Evolutionary conservation across 2,888 invertebrate species (phyloP), one percentile per base, ranked within the genome.

Genomic region (Deilephila elpenor): DNA sequence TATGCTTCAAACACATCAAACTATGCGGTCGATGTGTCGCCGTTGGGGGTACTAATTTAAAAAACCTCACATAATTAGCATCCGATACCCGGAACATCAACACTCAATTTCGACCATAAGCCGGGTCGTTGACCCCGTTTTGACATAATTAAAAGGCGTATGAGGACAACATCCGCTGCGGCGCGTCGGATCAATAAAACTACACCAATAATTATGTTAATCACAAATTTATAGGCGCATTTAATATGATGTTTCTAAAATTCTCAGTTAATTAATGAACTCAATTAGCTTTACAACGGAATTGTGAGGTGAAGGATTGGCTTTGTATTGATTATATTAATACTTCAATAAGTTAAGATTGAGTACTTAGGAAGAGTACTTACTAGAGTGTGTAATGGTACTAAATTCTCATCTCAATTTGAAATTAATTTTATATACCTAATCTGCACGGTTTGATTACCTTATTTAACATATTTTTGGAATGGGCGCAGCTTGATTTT

Each of bases 191-290:
- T 29, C 70, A 71, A 73, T 67, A 72, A 64, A 73, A 70, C 71
- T 71, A 32, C 72, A 8, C 72, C 8, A 75, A 77, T 77, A 78
- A 82, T 83, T 79, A 79, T 75, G 70, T 51, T 78, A 78, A 84
- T 81, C 75, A 79, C 73, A 74, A 78, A 82, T 83, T 81, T 78
- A 82, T 78, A 79, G 79, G 77, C 79, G 74, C 76, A 77, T 76
- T 76, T 75, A 77, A 77, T 72, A 76, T 77, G 77, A 59, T 71
- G 59, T 64, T 74, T 67, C 56, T 73, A 77, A 25, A 67, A 59
- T 74, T 71, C 71, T 74, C 44, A 60, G 70, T 75, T 78, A 78
- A 79, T 79, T 79, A 79, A 79, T 78, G 75, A 75, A 74, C 60
- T 71, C 76, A 78, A 78, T 80, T 78, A 77, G 67, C 51, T 29